Evolutionary conservation across 2,113 vertebrate genomes (phyloP).

Genomic region (Hippoglossus stenolepis): DNA sequence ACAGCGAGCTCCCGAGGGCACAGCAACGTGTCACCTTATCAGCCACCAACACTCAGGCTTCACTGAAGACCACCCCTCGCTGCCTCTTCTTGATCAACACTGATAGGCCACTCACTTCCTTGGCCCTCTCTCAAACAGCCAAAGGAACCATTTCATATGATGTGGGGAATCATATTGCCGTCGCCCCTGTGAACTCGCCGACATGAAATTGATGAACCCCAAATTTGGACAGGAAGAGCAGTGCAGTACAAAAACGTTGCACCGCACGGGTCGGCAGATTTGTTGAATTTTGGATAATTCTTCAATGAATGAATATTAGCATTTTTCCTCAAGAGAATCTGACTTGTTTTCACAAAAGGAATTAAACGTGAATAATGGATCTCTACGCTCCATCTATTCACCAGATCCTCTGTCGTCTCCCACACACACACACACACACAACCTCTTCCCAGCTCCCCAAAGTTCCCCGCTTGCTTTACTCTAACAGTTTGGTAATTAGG

Average conservation of each 20-base stretch:
- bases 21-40: slow-evolving; percentile 62
- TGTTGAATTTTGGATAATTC: slow-evolving; percentile 52
- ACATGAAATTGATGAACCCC: slow-evolving; percentile 25
- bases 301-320: slow-evolving; percentile 40
- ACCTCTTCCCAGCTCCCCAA: slow-evolving; percentile 28
- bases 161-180: slow-evolving; percentile 29
- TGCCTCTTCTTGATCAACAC: slow-evolving; percentile 49
- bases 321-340: slow-evolving; percentile 38
- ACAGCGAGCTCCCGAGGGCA: slow-evolving; percentile 61
- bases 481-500: slow-evolving; percentile 63
- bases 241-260: slow-evolving; percentile 1
- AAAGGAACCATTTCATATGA: slow-evolving; percentile 29
- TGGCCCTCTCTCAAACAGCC: slow-evolving; percentile 36
- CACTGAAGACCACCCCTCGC: slow-evolving; percentile 63
- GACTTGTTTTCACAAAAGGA: slow-evolving; percentile 33
- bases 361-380: slow-evolving; percentile 61
- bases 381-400: slow-evolving; percentile 20
- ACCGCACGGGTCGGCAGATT: slow-evolving; percentile 46
- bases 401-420: slow-evolving; percentile 2
- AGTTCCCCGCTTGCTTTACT: slow-evolving; percentile 33
- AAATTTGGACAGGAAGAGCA: slow-evolving; percentile 12
- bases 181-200: slow-evolving; percentile 39
- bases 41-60: slow-evolving; percentile 66
- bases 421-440: slow-evolving; percentile 12
- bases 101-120: slow-evolving; percentile 39